Percentiles rank a stretch among this genome's conserved stretches.
These are phyloP conservation scores for Lithophane leautieri DNA, from an alignment of 2,888 invertebrate species.

Conservation along the genomic window DNA sequence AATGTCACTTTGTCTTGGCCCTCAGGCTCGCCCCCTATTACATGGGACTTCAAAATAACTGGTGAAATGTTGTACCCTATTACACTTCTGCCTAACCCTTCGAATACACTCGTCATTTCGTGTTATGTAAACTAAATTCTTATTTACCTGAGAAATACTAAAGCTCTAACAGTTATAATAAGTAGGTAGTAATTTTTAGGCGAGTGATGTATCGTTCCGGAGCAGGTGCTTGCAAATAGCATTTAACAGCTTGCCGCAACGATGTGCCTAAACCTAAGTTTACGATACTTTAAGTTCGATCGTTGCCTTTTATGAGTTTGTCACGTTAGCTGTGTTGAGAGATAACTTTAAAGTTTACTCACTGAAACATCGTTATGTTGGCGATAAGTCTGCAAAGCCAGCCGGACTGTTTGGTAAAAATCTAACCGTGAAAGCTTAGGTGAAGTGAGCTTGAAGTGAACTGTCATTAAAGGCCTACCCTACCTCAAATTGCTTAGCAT, in stretches of 20 bases:
- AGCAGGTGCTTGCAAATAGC: conserved; percentile 59
- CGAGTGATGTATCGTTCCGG: conserved; percentile 8
- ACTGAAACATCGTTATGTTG: not conserved
- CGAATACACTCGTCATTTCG: not conserved
- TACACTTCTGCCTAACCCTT: too few species aligned
- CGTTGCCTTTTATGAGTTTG: conserved; percentile 41
- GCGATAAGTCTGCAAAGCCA: not conserved
- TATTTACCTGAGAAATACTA: not conserved
- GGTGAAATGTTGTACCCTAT: too few species aligned
- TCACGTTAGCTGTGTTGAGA: conserved; percentile 20
- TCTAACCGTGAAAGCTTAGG: not conserved
- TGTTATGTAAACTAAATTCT: not conserved
- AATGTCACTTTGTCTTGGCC: too few species aligned
- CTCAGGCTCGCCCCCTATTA: too few species aligned
- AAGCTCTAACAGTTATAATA: conserved; percentile 22
- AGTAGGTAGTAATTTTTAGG: conserved; percentile 28
- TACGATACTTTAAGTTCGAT: conserved; percentile 47
- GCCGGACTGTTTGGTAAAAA: not conserved
- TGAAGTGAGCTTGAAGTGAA: not conserved
- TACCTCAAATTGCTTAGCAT: too few species aligned
- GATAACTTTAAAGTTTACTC: conserved; percentile 18
- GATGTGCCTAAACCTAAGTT: conserved; percentile 42
- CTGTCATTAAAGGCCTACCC: too few species aligned
- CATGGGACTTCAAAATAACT: too few species aligned
- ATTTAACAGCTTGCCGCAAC: conserved; percentile 39